phyloP scores from a whole-genome alignment of 2,888 invertebrate species.

The Drosophila atroscutellata region DNA sequence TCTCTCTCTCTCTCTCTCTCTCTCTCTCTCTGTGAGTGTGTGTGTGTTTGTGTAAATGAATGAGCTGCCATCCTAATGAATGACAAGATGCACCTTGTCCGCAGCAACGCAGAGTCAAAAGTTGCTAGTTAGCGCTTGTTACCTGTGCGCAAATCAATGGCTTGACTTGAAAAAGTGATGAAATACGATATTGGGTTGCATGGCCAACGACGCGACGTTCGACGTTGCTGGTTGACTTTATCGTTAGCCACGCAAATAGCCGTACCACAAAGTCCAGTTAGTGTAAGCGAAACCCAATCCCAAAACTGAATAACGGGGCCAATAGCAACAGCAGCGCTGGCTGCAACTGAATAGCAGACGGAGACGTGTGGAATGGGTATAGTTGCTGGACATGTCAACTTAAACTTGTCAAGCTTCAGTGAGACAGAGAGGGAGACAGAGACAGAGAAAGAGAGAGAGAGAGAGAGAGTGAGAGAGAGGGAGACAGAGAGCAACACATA shows the following conservation, averaged over 20 bases:
- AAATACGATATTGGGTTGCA: conserved; percentile 66
- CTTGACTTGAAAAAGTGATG: conserved; percentile 49
- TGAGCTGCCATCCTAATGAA: conserved; percentile 70
- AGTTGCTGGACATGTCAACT: conserved; percentile 41
- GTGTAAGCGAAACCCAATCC: conserved; percentile 44
- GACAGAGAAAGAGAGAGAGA: fast-evolving
- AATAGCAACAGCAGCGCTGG: conserved; percentile 25
- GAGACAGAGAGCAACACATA: conserved; percentile 24
- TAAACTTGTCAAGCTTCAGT: conserved; percentile 62
- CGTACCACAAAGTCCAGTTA: conserved; percentile 56
- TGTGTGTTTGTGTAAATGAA: conserved; percentile 51
- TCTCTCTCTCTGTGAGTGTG: fast-evolving
- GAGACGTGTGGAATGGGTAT: not conserved
- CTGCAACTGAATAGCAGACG: not conserved
- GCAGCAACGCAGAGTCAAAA: conserved; percentile 7
- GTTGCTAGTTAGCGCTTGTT: conserved; percentile 44
- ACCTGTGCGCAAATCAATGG: conserved; percentile 52
- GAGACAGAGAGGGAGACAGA: not conserved
- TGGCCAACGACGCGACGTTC: conserved; percentile 31
- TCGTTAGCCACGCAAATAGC: conserved; percentile 31
- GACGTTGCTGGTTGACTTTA: conserved; percentile 12
- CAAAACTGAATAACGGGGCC: conserved; percentile 47
- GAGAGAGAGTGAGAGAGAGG: too few relatives aligned
- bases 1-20: not conserved
- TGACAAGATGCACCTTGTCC: conserved; percentile 48